Conservation (phyloP, 2,797 vertebrate species). For the Anabas testudineus region DNA sequence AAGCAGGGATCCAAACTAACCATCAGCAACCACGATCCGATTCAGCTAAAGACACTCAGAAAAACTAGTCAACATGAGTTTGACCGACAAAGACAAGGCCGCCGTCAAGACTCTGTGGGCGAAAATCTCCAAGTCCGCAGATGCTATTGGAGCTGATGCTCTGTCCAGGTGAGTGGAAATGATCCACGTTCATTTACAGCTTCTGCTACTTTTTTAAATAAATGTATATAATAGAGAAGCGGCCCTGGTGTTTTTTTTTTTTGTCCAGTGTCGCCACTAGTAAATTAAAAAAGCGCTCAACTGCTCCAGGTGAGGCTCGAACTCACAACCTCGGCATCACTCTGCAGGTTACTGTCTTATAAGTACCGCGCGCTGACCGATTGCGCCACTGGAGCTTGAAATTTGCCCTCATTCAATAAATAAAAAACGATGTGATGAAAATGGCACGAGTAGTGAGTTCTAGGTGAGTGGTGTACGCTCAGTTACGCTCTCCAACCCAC, state of each 20-base stretch:
- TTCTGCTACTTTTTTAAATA: too few species aligned
- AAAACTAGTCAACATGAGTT: slow-evolving; percentile 76
- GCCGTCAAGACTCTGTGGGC: slow-evolving; percentile 71
- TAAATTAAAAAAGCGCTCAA: too few species aligned
- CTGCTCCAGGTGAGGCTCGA: slow-evolving; percentile 40
- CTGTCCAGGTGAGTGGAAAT: slow-evolving; percentile 80
- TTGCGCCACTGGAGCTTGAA: slow-evolving; percentile 26
- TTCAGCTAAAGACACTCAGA: slow-evolving; percentile 21
- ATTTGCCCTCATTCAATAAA: too few species aligned
- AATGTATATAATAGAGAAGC: too few species aligned
- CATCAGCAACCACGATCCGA: neutral
- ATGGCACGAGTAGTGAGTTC: too few species aligned
- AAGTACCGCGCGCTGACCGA: slow-evolving; percentile 41
- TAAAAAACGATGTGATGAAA: too few species aligned
- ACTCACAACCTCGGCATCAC: slow-evolving; percentile 44
- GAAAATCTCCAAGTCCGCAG: slow-evolving; percentile 62
- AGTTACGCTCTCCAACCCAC: neutral
- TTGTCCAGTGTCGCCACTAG: too few species aligned
- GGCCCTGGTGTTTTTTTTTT: too few species aligned
- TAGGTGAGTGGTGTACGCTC: neutral
- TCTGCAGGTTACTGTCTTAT: slow-evolving; percentile 18
- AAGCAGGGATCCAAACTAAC: slow-evolving; percentile 15
- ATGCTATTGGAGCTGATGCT: slow-evolving; percentile 70
- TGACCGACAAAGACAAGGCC: slow-evolving; percentile 81
- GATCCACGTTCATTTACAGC: too few species aligned